These are phyloP conservation scores for Myrmecobius fasciatus DNA, from an alignment of 2,113 vertebrate species.

Conservation along the genomic window DNA sequence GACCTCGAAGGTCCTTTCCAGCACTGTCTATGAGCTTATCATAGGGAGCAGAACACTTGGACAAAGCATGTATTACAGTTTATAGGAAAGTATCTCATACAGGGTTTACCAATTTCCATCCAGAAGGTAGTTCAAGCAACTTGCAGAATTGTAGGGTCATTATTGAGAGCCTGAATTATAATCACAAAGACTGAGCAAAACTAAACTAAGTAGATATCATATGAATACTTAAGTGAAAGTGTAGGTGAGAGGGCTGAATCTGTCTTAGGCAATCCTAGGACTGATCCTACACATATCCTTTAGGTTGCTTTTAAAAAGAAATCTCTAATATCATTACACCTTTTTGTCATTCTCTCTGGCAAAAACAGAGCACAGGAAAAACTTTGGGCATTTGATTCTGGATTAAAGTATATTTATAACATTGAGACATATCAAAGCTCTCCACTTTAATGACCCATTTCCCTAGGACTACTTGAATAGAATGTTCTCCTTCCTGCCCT, in stretches of 20 bases:
- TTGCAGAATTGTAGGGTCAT: not conserved
- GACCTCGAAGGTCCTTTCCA: not conserved
- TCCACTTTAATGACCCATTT: not conserved
- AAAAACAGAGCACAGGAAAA: not conserved
- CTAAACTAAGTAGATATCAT: not conserved
- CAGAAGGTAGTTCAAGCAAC: not conserved
- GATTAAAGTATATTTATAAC: too few relatives aligned
- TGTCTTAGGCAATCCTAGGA: not conserved
- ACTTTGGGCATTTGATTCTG: not conserved
- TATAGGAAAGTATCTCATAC: not conserved
- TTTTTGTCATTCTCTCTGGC: not conserved
- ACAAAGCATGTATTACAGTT: not conserved
- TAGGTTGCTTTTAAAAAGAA: not conserved
- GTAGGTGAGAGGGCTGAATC: not conserved
- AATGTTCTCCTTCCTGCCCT: not conserved
- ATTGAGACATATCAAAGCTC: fast-evolving
- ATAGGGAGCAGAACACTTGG: not conserved
- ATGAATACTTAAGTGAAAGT: not conserved
- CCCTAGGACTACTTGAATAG: not conserved
- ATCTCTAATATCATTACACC: not conserved
- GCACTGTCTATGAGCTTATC: not conserved
- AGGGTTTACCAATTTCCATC: not conserved
- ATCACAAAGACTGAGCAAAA: not conserved
- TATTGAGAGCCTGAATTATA: not conserved
- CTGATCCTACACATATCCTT: not conserved